Base-by-base conservation (phyloP, 1,140 invertebrate genomes). In the Drosophila nannoptera region DNA sequence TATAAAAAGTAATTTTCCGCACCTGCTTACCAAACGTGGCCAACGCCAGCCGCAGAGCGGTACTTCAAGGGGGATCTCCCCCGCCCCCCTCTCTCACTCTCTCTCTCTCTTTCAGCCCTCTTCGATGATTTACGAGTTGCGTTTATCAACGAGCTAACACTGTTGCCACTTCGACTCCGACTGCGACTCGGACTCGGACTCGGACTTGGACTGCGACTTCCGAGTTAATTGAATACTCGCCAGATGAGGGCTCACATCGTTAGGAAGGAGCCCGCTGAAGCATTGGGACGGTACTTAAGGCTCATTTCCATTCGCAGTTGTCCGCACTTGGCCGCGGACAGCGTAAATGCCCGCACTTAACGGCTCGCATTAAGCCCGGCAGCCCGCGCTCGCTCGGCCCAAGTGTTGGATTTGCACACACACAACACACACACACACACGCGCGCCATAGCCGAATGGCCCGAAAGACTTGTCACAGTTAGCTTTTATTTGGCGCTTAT, bases 1-100 rank as follows among this genome's bases (percentile, higher is more conserved):
- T 87, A 86, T 84, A 87, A 87, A 82, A 87, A 78, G 69, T 76
- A 76, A 87, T 87, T 88, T 83, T 87, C 80, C 86, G 76, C 86
- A 87, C 86, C 86, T 87, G 86, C 82, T 77, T 78, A 69, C 53
- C 59, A 82, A 53, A 69, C 60, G 77, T 73, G 73, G 54, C 40
- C 56, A 69, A 68, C 48, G 61, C 45, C 63, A 82, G 40, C 40
- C 12, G 22, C 22, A 43, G 14, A 43, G 80, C 78, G 80, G 78
- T 68, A 84, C 78, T 83, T 82, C 80, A 82, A 82, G 78, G 78
- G 72, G 40, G 40, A 43, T 43, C 40, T 14, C 40, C 22, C 22
- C 22, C 22, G 3, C 22, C 22, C 22, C 22, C 22, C 75, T 46
- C 54, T 43, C 42, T 54, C 62, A 4, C 7, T 0, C 36, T 38